phyloP scores from a whole-genome alignment of 1,140 invertebrate genomes.

The Dendroctonus valens region DNA sequence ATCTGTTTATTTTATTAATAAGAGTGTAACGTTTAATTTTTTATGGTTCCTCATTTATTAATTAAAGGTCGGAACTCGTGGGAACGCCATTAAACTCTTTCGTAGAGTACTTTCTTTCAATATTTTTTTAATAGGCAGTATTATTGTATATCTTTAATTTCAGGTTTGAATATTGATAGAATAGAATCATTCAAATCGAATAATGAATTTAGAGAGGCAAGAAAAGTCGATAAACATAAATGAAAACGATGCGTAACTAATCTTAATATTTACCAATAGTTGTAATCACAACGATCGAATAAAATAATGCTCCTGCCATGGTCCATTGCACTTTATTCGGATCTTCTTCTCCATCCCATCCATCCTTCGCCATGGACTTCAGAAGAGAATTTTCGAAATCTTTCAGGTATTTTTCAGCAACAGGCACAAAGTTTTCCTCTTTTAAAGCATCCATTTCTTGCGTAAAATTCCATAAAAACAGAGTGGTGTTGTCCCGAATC shows the following conservation, averaged over 20 bases:
- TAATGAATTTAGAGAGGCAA: no score
- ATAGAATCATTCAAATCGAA: no score
- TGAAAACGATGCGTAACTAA: background rate
- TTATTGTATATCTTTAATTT: no score
- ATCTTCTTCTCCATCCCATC: conserved; percentile 89
- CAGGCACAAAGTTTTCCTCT: conserved; percentile 70
- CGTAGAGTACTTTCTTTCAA: no score
- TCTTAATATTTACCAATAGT: conserved; percentile 75
- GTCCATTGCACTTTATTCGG: conserved; percentile 79
- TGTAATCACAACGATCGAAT: conserved; percentile 96
- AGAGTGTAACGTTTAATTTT: no score
- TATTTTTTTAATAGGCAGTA: no score
- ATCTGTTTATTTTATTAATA: no score
- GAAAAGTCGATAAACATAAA: no score
- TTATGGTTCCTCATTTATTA: no score
- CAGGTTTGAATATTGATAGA: no score
- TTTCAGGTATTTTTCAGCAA: conserved; percentile 61
- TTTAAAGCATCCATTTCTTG: conserved; percentile 61
- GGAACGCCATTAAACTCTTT: no score
- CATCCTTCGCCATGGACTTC: conserved; percentile 80
- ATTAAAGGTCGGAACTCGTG: no score
- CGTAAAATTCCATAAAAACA: conserved; percentile 78
- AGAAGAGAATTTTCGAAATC: conserved; percentile 81
- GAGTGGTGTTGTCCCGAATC: conserved; percentile 71
- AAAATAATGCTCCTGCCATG: conserved; percentile 88